Evolutionary conservation across 2,113 vertebrate species (phyloP).

Genomic region (Seriola dumerili): DNA sequence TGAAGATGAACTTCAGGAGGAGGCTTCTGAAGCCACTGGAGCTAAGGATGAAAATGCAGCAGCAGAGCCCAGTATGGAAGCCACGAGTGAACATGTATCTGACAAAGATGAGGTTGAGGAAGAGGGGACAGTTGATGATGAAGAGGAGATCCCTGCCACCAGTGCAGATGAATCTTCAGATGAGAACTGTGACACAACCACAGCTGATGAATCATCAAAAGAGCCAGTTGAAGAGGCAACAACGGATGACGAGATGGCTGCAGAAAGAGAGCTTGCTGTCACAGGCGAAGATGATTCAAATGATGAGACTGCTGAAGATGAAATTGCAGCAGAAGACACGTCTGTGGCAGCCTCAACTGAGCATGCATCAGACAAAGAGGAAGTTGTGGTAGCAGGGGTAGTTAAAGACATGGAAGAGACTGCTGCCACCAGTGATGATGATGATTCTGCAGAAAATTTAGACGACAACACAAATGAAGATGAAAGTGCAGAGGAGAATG

Average conservation of each 20-base stretch:
- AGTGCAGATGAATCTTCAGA: constrained; percentile 21
- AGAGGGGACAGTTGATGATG: background rate
- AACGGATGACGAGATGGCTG: background rate
- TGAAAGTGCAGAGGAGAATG: background rate
- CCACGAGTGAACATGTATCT: background rate
- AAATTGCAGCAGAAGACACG: constrained; percentile 14
- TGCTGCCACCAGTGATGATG: constrained; percentile 20
- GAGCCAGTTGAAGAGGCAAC: background rate
- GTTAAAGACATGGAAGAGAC: constrained; percentile 4
- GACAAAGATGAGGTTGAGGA: constrained; percentile 6
- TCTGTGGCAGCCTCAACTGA: background rate
- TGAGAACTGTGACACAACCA: constrained; percentile 17
- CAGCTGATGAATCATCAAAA: constrained; percentile 17
- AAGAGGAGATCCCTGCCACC: constrained; percentile 23
- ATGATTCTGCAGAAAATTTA: background rate
- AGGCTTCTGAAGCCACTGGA: background rate
- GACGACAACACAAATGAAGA: background rate
- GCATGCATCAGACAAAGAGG: constrained; percentile 11
- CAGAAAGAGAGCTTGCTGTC: constrained; percentile 12
- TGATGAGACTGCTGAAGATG: constrained; percentile 31
- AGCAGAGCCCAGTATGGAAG: background rate
- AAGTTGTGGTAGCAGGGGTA: background rate
- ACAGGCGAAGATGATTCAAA: constrained; percentile 42
- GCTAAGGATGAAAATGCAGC: constrained; percentile 24
- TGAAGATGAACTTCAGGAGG: constrained; percentile 26